Percentiles rank a stretch among this genome's conserved stretches.
Evolutionary conservation across 2,113 vertebrate species (phyloP).

Genomic region (Eupsittula cactorum): DNA sequence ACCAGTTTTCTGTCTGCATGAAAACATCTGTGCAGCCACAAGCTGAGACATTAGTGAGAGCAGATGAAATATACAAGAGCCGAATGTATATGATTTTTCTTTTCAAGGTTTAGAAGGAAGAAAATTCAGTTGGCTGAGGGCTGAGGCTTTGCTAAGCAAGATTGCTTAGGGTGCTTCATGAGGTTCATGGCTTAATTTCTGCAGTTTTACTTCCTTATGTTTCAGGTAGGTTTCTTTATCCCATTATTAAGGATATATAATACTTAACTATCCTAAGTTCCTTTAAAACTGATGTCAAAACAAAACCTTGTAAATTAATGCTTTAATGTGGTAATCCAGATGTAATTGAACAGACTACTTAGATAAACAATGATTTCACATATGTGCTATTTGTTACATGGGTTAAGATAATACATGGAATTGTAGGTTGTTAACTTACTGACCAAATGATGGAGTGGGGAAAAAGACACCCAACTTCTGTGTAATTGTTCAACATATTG

Average conservation of each 20-base stretch:
- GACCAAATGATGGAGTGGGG: neutral
- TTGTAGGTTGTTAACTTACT: neutral
- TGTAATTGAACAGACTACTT: neutral
- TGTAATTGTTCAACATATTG: neutral
- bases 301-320: slow-evolving; percentile 18
- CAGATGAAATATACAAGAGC: neutral
- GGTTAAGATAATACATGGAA: neutral
- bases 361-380: neutral
- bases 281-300: neutral
- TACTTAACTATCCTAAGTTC: neutral
- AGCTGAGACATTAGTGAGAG: neutral
- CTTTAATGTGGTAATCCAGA: neutral
- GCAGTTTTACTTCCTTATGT: neutral
- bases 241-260: neutral
- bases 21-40: neutral
- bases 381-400: neutral
- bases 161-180: neutral
- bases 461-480: neutral
- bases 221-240: neutral
- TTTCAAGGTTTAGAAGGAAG: neutral
- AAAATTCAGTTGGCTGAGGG: neutral
- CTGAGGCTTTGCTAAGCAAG: neutral
- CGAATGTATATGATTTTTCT: neutral
- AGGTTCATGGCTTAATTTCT: neutral
- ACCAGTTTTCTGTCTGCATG: neutral